Conservation (phyloP, 2,113 vertebrate genomes). For the Phalacrocorax carbo region DNA sequence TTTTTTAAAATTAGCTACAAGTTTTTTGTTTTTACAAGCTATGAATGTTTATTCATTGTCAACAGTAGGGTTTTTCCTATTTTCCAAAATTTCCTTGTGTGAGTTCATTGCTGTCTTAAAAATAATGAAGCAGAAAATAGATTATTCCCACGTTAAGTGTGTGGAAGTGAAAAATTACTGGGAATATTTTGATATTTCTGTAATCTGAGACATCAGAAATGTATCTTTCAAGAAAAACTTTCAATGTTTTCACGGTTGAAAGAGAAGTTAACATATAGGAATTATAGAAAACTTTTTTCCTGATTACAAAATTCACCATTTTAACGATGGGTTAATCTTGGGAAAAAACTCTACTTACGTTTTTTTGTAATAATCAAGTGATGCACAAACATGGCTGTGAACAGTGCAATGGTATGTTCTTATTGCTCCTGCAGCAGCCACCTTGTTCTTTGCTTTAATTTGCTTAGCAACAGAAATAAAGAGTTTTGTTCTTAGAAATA, state of each 20-base stretch:
- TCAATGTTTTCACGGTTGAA: not conserved
- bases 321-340: not conserved
- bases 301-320: not conserved
- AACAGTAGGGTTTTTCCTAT: fast-evolving
- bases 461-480: not conserved
- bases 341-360: not conserved
- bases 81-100: not conserved
- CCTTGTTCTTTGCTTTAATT: not conserved
- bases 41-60: not conserved
- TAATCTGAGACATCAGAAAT: not conserved
- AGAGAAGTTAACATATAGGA: not conserved
- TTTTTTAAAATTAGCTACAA: not conserved
- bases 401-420: not conserved
- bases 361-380: not conserved
- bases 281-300: not conserved
- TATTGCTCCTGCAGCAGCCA: not conserved
- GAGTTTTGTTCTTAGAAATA: not conserved
- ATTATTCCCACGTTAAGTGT: not conserved
- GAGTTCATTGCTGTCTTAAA: not conserved
- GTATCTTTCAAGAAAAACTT: not conserved
- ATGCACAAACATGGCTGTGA: not conserved
- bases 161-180: not conserved
- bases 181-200: not conserved
- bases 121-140: not conserved
- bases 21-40: not conserved